Evolutionary conservation across 2,888 invertebrate genomes (phyloP), one percentile per base, ranked within the genome.

Genomic region (Pristionchus arcanus): DNA sequence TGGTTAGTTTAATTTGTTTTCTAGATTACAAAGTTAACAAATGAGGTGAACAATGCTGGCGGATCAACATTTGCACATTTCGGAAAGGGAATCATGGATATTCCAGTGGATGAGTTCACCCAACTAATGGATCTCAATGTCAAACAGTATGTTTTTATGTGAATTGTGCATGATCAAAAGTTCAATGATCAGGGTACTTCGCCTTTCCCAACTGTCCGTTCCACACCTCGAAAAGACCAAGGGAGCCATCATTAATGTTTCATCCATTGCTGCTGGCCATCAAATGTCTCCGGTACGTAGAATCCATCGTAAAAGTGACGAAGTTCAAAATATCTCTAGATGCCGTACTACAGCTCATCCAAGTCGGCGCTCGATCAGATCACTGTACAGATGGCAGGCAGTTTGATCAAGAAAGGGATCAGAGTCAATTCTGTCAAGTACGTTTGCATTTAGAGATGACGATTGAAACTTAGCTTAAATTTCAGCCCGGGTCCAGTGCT

Each of bases 41-140:
- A 21, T 77, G 42, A 77, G 74, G 74, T 77, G 42, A 77, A 77
- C 25, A 77, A 77, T 28, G 74, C 42, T 77, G 74, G 74, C 5
- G 74, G 74, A 42, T 21, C 15, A 21, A 21, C 74, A 0, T 31
- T 77, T 25, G 74, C 13, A 2, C 42, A 25, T 25, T 77, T 42
- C 42, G 42, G 42, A 42, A 77, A 77, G 74, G 28, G 21, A 9
- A 37, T 77, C 16, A 16, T 77, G 37, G 74, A 77, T 42, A 37
- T 77, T 7, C 74, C 74, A 4, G 11, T 77, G 2, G 42, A 25
- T 16, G 74, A 77, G 42, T 77, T 77, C 5, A 42, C 42, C 13
- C 34, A 37, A 16, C 34, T 71, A 34, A 71, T 71, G 13, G 71
- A 71, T 15, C 71, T 71, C 19, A 71, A 71, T 13, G 71, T 71